phyloP scores from a whole-genome alignment of 2,888 invertebrate species.

The Drosophila rellima region DNA sequence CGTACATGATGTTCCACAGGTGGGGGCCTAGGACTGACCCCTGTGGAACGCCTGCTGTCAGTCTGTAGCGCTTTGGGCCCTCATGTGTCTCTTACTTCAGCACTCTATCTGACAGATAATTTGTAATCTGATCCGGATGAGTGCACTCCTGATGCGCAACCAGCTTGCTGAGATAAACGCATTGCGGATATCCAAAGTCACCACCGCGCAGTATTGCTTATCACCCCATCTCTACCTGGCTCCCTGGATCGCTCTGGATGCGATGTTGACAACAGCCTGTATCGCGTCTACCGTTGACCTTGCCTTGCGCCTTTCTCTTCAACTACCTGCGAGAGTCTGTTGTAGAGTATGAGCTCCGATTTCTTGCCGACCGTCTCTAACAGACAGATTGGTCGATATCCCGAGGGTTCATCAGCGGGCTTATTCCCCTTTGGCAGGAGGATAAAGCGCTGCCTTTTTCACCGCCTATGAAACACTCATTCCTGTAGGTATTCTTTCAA shows the following conservation, averaged over 20 bases:
- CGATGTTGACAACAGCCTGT: background rate
- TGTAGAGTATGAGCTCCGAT: background rate
- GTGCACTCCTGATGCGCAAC: background rate
- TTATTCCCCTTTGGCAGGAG: slow-evolving; percentile 1
- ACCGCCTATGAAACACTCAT: background rate
- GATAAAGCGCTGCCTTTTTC: background rate
- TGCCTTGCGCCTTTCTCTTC: background rate
- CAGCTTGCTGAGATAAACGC: background rate
- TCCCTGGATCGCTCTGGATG: background rate
- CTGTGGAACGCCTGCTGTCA: too few relatives aligned
- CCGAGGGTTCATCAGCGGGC: background rate
- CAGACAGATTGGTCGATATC: background rate
- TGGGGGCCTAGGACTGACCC: too few relatives aligned
- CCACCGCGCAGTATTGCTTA: background rate
- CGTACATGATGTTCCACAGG: too few relatives aligned
- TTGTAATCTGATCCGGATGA: background rate
- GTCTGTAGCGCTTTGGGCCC: too few relatives aligned
- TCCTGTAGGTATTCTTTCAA: background rate
- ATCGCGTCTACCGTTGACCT: background rate
- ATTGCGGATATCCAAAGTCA: background rate
- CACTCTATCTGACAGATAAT: too few relatives aligned
- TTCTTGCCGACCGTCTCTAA: background rate
- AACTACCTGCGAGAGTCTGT: background rate
- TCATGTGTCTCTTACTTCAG: too few relatives aligned
- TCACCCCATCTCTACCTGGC: background rate